phyloP scores from a whole-genome alignment of 2,797 vertebrate species.

The Hoplostethus atlanticus region DNA sequence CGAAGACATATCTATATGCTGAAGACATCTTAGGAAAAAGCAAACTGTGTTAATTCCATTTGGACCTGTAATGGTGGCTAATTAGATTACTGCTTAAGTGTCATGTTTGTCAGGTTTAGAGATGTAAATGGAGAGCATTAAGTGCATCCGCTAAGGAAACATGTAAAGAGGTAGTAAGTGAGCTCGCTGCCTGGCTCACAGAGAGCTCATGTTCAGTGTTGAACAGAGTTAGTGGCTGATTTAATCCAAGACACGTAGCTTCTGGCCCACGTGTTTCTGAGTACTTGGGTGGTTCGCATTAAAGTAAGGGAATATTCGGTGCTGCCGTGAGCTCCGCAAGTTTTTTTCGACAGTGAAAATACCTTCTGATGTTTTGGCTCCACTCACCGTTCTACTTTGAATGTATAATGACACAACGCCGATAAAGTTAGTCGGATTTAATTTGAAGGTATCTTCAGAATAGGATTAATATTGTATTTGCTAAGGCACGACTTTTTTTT shows the following conservation, averaged over 20 bases:
- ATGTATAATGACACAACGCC: conserved; percentile 56
- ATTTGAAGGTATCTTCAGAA: conserved; percentile 66
- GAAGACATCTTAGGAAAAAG: conserved; percentile 46
- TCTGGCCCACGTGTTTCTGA: conserved; percentile 42
- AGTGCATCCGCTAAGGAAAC: conserved; percentile 57
- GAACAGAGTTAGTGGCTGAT: conserved; percentile 51
- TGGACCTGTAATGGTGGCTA: conserved; percentile 63
- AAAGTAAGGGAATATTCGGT: conserved; percentile 70
- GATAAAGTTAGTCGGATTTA: conserved; percentile 73
- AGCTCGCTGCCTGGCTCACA: conserved; percentile 42
- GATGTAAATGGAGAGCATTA: conserved; percentile 73
- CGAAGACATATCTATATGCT: conserved; percentile 34
- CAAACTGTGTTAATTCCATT: conserved; percentile 70
- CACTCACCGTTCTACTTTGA: conserved; percentile 48
- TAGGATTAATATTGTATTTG: conserved; percentile 71
- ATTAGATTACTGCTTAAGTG: conserved; percentile 79
- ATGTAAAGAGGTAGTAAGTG: conserved; percentile 40
- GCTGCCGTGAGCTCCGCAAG: conserved; percentile 44
- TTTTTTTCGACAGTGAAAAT: conserved; percentile 72
- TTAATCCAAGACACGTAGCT: conserved; percentile 56
- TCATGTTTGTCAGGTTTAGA: conserved; percentile 80
- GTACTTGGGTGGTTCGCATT: conserved; percentile 71
- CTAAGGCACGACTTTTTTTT: conserved; percentile 52
- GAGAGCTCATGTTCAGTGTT: conserved; percentile 51
- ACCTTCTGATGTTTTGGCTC: conserved; percentile 59